Percentiles rank a stretch among this genome's conserved stretches.
Evolutionary conservation across 2,888 invertebrate species (phyloP).

Genomic region (Acronicta psi): DNA sequence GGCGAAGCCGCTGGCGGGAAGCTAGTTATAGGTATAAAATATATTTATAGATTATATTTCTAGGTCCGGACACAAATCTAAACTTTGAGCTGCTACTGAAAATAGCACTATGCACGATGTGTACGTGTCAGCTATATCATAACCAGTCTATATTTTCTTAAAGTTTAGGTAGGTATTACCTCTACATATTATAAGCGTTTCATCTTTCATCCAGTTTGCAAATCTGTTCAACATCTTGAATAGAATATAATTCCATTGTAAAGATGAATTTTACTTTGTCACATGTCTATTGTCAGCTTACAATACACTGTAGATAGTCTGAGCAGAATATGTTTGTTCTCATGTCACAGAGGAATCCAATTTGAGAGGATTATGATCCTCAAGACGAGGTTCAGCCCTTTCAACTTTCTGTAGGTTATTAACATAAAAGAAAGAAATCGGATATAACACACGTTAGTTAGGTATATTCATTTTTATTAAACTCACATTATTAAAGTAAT

Average conservation of each 20-base stretch:
- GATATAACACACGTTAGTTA: neutral
- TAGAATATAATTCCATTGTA: slow-evolving; percentile 26
- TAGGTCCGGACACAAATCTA: no score
- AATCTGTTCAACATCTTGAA: slow-evolving; percentile 3
- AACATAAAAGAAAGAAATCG: slow-evolving; percentile 12
- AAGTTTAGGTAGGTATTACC: no score
- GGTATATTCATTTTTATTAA: no score
- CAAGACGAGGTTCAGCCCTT: slow-evolving; percentile 51
- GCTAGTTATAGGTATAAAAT: no score
- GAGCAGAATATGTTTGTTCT: slow-evolving; percentile 65
- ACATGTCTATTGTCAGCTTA: slow-evolving; percentile 33
- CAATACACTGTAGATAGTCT: slow-evolving; percentile 51
- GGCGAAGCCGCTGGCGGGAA: no score
- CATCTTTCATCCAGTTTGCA: neutral
- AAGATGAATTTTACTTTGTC: slow-evolving; percentile 35
- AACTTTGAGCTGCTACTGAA: no score
- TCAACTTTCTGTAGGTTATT: slow-evolving; percentile 15
- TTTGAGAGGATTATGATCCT: slow-evolving; percentile 60
- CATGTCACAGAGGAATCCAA: slow-evolving; percentile 71
- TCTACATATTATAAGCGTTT: neutral
- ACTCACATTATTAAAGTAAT: no score
- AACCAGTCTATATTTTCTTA: no score
- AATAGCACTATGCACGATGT: no score
- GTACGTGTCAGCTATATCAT: no score
- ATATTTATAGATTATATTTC: no score